Percentiles rank a stretch among this genome's conserved stretches.
These are phyloP conservation scores for Elanoides forficatus DNA, from an alignment of 2,113 vertebrate genomes.

Conservation along the genomic window DNA sequence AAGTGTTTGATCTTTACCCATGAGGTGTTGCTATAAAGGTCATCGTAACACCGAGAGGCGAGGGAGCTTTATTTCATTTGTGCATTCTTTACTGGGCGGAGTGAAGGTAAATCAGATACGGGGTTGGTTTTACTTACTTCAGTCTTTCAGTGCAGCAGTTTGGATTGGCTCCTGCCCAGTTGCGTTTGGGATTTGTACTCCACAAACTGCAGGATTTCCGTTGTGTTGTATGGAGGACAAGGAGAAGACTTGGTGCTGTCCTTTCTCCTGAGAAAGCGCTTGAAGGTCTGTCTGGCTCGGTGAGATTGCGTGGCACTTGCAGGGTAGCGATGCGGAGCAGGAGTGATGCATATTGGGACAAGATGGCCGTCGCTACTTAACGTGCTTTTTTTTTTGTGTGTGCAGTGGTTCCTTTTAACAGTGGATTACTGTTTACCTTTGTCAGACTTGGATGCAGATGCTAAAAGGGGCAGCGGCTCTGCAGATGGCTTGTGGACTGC, in stretches of 20 bases:
- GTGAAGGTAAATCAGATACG: fast-evolving
- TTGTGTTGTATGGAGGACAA: background rate
- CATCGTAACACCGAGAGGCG: fast-evolving
- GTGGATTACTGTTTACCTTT: fast-evolving
- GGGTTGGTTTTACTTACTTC: no score
- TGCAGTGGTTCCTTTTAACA: background rate
- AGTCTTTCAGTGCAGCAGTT: fast-evolving
- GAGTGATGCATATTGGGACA: fast-evolving
- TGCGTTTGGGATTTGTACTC: background rate
- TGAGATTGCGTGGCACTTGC: fast-evolving
- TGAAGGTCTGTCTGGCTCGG: background rate
- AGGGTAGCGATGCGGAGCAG: fast-evolving
- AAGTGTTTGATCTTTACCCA: fast-evolving
- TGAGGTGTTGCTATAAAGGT: fast-evolving
- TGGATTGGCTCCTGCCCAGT: fast-evolving
- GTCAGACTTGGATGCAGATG: background rate
- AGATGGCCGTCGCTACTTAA: fast-evolving
- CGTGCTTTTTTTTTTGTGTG: fast-evolving
- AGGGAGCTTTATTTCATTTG: background rate
- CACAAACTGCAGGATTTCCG: fast-evolving
- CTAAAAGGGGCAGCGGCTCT: background rate
- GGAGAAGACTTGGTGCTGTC: background rate
- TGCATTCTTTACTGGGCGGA: fast-evolving
- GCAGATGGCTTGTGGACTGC: fast-evolving
- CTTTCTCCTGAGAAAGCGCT: background rate